Evolutionary conservation across 2,113 vertebrate genomes (phyloP).

Genomic region (Hemicordylus capensis): DNA sequence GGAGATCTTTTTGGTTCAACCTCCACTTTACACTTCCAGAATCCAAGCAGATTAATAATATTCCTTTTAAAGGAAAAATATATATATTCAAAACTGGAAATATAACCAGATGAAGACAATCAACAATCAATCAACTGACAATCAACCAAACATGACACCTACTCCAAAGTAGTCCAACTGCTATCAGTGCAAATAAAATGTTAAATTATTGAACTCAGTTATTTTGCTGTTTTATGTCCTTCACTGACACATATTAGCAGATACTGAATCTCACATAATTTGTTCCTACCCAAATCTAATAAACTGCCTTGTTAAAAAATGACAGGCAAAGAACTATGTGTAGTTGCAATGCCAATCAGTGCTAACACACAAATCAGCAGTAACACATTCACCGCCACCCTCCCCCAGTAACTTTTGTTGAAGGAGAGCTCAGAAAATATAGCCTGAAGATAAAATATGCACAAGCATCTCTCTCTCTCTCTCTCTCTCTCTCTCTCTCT

Average conservation of each 20-base stretch:
- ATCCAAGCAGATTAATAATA: constrained; percentile 3
- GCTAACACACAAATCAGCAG: neutral
- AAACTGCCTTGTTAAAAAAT: constrained; percentile 4
- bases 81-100: neutral
- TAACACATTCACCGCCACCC: neutral
- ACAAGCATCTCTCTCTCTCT: no score
- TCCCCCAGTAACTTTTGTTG: neutral
- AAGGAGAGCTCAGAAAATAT: neutral
- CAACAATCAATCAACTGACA: neutral
- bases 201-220: constrained; percentile 4
- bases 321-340: neutral
- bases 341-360: neutral
- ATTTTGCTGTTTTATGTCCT: constrained; percentile 12
- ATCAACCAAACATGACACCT: no score
- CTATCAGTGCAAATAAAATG: neutral
- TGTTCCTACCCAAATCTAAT: neutral
- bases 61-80: neutral
- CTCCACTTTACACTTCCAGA: neutral
- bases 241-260: constrained; percentile 6
- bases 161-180: neutral
- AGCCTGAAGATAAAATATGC: neutral
- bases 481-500: no score
- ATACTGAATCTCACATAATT: neutral
- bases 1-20: neutral
- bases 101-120: neutral